These are phyloP conservation scores for Mantis religiosa DNA, from an alignment of 2,888 invertebrate genomes.

Conservation along the genomic window DNA sequence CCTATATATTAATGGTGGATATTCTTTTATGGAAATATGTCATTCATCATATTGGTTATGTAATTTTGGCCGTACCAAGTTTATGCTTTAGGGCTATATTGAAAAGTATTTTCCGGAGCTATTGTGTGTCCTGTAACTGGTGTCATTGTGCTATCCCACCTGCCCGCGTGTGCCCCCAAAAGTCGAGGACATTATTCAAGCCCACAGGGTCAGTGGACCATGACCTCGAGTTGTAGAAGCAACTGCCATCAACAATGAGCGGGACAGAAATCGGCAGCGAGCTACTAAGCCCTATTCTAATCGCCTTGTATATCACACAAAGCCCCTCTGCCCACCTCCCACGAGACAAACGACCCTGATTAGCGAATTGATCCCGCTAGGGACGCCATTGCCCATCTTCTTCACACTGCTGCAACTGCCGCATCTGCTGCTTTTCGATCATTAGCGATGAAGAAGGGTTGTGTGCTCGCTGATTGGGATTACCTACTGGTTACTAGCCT, in stretches of 20 bases:
- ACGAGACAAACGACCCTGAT: conserved; percentile 26
- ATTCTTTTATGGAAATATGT: no score
- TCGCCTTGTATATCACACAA: conserved; percentile 19
- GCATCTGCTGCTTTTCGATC: neutral
- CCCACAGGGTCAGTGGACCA: neutral
- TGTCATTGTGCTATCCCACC: neutral
- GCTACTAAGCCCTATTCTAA: conserved; percentile 11
- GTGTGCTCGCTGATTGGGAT: neutral
- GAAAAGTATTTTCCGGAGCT: neutral
- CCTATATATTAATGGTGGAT: no score
- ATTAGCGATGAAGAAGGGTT: neutral
- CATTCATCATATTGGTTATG: no score
- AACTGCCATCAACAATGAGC: neutral
- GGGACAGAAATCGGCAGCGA: neutral
- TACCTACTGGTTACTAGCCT: neutral
- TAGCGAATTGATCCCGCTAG: conserved; percentile 20
- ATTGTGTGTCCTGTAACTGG: neutral
- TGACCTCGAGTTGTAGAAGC: neutral
- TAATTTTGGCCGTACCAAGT: no score
- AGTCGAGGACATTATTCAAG: conserved; percentile 10
- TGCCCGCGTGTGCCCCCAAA: neutral
- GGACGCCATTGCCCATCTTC: neutral
- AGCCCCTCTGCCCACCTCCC: neutral
- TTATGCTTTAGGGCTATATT: no score
- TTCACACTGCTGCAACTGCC: neutral